A percentile compares a stretch with the other conserved stretches of the same genome.
Evolutionary conservation across 2,113 vertebrate species (phyloP).

Genomic region (Gopherus flavomarginatus): DNA sequence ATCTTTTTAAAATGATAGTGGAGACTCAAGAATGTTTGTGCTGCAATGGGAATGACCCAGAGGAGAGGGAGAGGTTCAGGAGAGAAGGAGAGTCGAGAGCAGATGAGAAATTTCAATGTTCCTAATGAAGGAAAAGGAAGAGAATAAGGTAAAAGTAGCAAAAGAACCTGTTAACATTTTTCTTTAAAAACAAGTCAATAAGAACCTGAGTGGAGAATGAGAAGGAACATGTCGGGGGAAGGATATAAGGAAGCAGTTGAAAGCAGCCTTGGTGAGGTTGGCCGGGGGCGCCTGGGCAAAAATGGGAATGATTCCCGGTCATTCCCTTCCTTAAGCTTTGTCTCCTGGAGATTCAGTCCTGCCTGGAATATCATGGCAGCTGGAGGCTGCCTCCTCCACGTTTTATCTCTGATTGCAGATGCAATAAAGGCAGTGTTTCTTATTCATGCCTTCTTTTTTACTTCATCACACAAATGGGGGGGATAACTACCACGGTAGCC

Average conservation of each 20-base stretch:
- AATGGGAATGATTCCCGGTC: no score
- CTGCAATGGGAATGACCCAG: not conserved
- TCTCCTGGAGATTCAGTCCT: no score
- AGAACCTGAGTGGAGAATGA: not conserved
- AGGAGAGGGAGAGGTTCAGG: not conserved
- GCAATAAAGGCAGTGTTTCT: no score
- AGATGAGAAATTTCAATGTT: not conserved
- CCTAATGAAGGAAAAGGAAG: not conserved
- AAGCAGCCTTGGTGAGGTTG: not conserved
- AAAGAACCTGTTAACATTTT: not conserved
- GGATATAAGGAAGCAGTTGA: not conserved
- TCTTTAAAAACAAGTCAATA: not conserved
- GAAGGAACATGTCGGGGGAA: not conserved
- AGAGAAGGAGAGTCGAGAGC: not conserved
- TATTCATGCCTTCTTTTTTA: no score
- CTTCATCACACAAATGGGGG: no score
- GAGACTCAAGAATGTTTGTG: not conserved
- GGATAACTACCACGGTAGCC: no score
- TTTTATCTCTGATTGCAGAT: no score
- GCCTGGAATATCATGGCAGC: no score
- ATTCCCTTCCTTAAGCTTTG: no score
- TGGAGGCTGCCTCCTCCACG: no score
- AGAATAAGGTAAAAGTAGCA: not conserved
- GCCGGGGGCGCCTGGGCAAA: no score
- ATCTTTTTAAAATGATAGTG: not conserved